These are phyloP conservation scores for Malthinus flaveolus DNA, from an alignment of 2,888 invertebrate species.

Conservation along the genomic window DNA sequence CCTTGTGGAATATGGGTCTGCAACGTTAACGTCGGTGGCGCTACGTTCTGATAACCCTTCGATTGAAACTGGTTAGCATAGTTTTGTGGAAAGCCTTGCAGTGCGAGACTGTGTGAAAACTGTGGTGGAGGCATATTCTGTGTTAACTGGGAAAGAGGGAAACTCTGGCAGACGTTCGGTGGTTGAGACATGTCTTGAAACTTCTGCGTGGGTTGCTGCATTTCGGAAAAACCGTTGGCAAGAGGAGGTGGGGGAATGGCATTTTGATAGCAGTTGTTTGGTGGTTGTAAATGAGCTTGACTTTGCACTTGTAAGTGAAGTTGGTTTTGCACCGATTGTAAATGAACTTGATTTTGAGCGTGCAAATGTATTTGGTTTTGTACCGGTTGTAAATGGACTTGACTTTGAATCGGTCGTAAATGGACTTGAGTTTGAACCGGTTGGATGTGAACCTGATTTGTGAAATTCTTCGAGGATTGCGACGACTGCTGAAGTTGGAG, in stretches of 20 bases:
- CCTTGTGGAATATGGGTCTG: constrained; percentile 43
- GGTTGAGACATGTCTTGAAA: constrained; percentile 38
- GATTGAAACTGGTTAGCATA: constrained; percentile 32
- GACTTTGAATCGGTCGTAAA: constrained; percentile 15
- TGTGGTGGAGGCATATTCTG: constrained; percentile 26
- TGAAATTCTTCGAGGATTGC: constrained; percentile 28
- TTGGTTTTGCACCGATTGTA: constrained; percentile 24
- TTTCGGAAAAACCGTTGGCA: constrained; percentile 34
- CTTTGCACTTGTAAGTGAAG: constrained; percentile 23
- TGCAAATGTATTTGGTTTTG: constrained; percentile 18
- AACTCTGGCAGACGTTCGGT: constrained; percentile 9
- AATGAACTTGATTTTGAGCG: constrained; percentile 23
- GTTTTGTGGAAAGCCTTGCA: not conserved
- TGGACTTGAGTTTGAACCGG: constrained; percentile 22
- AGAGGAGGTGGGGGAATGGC: constrained; percentile 27
- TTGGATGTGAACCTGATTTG: constrained; percentile 25
- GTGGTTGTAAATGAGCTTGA: constrained; percentile 29
- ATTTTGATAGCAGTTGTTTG: constrained; percentile 9
- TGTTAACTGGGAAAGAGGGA: not conserved
- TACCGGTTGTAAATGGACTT: constrained; percentile 29
- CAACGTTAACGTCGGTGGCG: constrained; percentile 50
- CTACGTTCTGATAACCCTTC: constrained; percentile 34
- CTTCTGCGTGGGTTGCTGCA: constrained; percentile 35
- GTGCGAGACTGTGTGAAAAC: constrained; percentile 22
- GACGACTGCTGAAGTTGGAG: constrained; percentile 32